Evolutionary conservation across 2,888 invertebrate genomes (phyloP), one percentile per base, ranked within the genome.

Genomic region (Netelia inedita): DNA sequence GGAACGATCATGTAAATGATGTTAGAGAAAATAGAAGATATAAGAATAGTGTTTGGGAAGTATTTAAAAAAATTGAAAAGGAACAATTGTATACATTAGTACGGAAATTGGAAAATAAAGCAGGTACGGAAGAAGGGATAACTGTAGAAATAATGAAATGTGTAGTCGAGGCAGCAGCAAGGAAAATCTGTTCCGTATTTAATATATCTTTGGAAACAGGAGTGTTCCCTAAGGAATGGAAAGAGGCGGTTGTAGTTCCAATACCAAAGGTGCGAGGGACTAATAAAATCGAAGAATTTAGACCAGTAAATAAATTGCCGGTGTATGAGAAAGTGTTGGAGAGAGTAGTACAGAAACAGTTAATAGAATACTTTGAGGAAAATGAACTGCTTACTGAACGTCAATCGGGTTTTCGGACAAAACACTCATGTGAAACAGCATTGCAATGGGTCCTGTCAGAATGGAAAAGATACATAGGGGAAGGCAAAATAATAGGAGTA

Each of bases 391-490:
- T 28, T 3, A 3, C 28, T 2, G 3, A 28, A 5, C 5, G 28
- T 28, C 28, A 28, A 28, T 28, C 3, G 28, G 28, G 28, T 28
- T 28, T 28, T 28, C 2, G 28, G 28, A 5, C 5, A 5, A 28
- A 28, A 28, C 3, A 28, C 5, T 28, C 28, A 28, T 28, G 28
- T 28, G 28, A 85, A 53, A 79, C 73, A 9, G 71, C 82, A 57
- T 43, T 85, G 14, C 82, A 82, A 16, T 69, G 66, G 9, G 61
- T 69, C 6, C 55, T 85, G 19, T 72, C 41, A 55, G 74, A 59
- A 23, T 85, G 82, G 82, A 78, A 69, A 79, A 41, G 21, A 10
- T 68, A 65, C 5, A 41, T 69, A 2, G 82, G 82, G 16, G 14
- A 59, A 11, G 55, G 73, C 2, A 57, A 82, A 73, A 23, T 73